Conservation (phyloP, 2,888 invertebrate genomes). For the Agonopterix alstromeriana region DNA sequence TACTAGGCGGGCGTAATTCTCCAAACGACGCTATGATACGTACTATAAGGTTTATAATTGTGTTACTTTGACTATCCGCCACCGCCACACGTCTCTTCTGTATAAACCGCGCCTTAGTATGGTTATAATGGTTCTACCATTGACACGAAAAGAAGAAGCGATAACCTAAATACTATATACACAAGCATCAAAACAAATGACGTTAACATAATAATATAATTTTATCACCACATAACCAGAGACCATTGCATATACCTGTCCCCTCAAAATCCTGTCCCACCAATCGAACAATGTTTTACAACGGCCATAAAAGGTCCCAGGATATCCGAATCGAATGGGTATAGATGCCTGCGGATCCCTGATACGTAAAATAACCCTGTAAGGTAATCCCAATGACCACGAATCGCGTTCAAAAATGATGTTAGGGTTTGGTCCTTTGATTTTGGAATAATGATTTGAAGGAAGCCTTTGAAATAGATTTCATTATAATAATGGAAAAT, state of each 20-base stretch:
- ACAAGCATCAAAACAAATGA: conserved; percentile 14
- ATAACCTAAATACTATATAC: background rate
- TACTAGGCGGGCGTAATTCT: too few species aligned
- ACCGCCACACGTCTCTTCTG: too few species aligned
- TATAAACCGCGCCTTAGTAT: too few species aligned
- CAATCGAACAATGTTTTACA: conserved; percentile 32
- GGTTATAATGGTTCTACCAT: too few species aligned
- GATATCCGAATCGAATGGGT: conserved; percentile 29
- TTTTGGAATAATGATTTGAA: conserved; percentile 15
- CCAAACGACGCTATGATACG: too few species aligned
- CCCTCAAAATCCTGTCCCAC: conserved; percentile 13
- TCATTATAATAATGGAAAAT: too few species aligned
- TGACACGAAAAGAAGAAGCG: too few species aligned
- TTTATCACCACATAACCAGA: background rate
- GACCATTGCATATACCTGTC: conserved; percentile 9
- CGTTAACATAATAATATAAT: background rate
- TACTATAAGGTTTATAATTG: too few species aligned
- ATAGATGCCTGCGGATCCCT: conserved; percentile 29
- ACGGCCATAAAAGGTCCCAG: conserved; percentile 39
- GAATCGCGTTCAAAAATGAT: conserved; percentile 31
- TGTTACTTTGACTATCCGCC: too few species aligned
- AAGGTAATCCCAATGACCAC: conserved; percentile 32
- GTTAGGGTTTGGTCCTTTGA: background rate
- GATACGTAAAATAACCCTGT: conserved; percentile 30
- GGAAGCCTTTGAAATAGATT: too few species aligned